Percentiles rank a stretch among this genome's conserved stretches.
phyloP scores from a whole-genome alignment of 2,113 vertebrate genomes.

The Pedetes capensis region DNA sequence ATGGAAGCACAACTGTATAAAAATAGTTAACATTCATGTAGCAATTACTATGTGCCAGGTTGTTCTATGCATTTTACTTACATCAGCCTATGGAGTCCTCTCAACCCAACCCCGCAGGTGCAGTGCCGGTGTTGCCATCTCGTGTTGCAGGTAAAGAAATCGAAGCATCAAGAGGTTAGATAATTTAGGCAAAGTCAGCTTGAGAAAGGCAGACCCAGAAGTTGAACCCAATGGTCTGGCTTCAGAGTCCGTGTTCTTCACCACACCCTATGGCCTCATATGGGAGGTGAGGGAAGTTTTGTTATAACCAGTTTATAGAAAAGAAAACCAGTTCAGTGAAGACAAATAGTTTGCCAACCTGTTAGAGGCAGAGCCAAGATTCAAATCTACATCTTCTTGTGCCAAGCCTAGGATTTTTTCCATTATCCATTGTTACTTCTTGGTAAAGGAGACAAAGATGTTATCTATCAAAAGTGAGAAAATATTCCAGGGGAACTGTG shows the following conservation, averaged over 20 bases:
- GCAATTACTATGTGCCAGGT: background rate
- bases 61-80: background rate
- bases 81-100: background rate
- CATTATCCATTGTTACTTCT: constrained; percentile 10
- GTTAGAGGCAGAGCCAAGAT: constrained; percentile 24
- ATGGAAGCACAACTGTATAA: background rate
- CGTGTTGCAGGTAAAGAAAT: background rate
- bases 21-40: background rate
- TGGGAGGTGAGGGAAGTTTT: constrained; percentile 32
- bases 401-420: constrained; percentile 36
- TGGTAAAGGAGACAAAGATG: constrained; percentile 17
- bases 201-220: background rate
- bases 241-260: background rate
- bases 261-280: background rate
- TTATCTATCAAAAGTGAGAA: constrained; percentile 25
- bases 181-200: background rate
- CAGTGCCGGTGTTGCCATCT: background rate
- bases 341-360: background rate
- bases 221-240: background rate
- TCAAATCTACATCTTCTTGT: background rate
- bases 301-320: constrained; percentile 28
- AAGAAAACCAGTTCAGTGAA: constrained; percentile 45
- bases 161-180: background rate
- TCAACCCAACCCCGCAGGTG: background rate
- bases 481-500: background rate